Evolutionary conservation across 2,113 vertebrate species (phyloP), one percentile per base, ranked within the genome.

Genomic region (Hydropotes inermis): DNA sequence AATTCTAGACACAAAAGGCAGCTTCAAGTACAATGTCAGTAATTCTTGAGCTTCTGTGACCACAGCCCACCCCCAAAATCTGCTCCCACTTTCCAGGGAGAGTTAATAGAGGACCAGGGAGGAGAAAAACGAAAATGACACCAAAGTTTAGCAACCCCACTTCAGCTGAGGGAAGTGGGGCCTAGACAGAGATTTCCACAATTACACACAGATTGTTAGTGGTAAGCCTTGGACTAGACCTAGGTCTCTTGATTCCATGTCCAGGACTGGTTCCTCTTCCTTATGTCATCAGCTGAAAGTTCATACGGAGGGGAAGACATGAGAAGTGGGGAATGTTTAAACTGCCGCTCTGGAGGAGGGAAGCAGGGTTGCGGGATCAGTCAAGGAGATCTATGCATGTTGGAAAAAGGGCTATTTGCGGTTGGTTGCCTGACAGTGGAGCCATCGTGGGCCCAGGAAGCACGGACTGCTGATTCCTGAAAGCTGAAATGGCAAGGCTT

Each of bases 21-120:
- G 17, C 67, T 76, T 91, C 1, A 8, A 60, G 85, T 92, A 84
- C 13, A 43, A 78, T 11, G 7, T 36, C n/a, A 55, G 58, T 70
- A 82, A 36, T 94, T 89, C 92, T 87, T 89, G 45, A 89, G 43
- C 43, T 84, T 96, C 60, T 84, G 58, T 82, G 54, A 95, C 81
- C 54, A 92, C 64, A 84, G 64, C 27, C 13, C 16, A 39, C 17
- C 52, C 87, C 74, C 27, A 52, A 43, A 76, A 27, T 52, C 17
- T 81, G 50, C 16, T 87, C 45, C 83, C n/a, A 58, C 55, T 94
- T 91, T 88, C 78, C 70, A 87, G 1, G 21, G 45, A 89, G 47
- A 91, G 33, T 89, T 60, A 17, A 60, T 28, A 58, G 60, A 79
- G 36, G 16, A 33, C 39, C 57, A 30, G 61, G 14, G 45, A 88